Percentiles rank a stretch among this genome's conserved stretches.
Evolutionary conservation across 2,888 invertebrate genomes (phyloP).

Genomic region (Sesamia inferens): DNA sequence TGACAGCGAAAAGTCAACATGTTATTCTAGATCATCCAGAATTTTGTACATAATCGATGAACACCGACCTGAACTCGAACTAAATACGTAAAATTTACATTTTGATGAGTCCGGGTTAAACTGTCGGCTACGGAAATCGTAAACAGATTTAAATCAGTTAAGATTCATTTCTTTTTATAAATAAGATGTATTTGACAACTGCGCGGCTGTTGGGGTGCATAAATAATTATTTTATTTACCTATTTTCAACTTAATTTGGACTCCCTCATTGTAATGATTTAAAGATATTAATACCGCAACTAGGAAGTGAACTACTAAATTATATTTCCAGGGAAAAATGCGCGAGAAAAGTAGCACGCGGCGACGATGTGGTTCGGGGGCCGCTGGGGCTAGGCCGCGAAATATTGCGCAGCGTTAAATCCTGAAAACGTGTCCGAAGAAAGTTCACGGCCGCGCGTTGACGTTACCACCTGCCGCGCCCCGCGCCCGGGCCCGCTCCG

Average conservation of each 20-base stretch:
- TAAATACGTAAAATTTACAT: conserved; percentile 78
- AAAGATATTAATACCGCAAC: neutral
- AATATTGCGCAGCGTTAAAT: conserved; percentile 88
- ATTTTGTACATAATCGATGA: conserved; percentile 76
- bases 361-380: conserved; percentile 70
- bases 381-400: conserved; percentile 80
- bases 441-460: conserved; percentile 91
- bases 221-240: conserved; percentile 8
- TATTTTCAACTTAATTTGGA: neutral
- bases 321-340: conserved; percentile 44
- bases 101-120: conserved; percentile 66
- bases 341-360: conserved; percentile 48
- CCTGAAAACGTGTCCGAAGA: conserved; percentile 90
- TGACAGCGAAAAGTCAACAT: conserved; percentile 40
- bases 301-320: neutral
- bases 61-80: conserved; percentile 79
- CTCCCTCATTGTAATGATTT: neutral
- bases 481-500: conserved; percentile 69
- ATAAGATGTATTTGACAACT: conserved; percentile 32
- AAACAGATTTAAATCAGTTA: conserved; percentile 43
- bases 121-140: conserved; percentile 29
- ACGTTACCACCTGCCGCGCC: conserved; percentile 83
- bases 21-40: conserved; percentile 71
- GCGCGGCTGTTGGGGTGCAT: conserved; percentile 24
- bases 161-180: conserved; percentile 40